A percentile compares a stretch with the other conserved stretches of the same genome.
These are phyloP conservation scores for Acrocephalus scirpaceus DNA, from an alignment of 2,797 vertebrate genomes.

Conservation along the genomic window DNA sequence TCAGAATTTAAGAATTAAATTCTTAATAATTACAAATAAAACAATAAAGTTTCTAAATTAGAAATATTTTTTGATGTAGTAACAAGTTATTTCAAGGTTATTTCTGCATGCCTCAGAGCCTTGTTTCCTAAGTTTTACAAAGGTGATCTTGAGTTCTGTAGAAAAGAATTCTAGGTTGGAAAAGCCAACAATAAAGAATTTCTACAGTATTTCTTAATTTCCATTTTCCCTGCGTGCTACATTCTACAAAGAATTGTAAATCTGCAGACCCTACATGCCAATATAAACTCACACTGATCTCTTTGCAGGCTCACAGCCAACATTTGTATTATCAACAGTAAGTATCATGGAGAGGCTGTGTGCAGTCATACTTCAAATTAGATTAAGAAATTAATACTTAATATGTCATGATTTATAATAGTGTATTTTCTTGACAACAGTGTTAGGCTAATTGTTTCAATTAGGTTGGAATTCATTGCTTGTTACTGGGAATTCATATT, in stretches of 20 bases:
- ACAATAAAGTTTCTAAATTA: neutral
- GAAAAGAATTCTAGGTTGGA: neutral
- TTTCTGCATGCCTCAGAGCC: neutral
- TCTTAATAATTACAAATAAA: neutral
- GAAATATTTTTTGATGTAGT: neutral
- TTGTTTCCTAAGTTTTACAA: neutral
- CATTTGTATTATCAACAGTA: slow-evolving; percentile 18
- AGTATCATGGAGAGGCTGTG: slow-evolving; percentile 10
- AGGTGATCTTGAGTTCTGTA: neutral
- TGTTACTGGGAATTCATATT: slow-evolving; percentile 49
- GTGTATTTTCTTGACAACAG: slow-evolving; percentile 20
- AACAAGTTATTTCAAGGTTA: neutral
- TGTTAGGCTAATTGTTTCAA: slow-evolving; percentile 48
- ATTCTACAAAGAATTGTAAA: neutral
- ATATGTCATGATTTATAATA: slow-evolving; percentile 54
- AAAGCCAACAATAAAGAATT: neutral
- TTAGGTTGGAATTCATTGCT: slow-evolving; percentile 37
- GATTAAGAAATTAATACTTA: slow-evolving; percentile 66
- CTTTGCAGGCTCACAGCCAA: slow-evolving; percentile 36
- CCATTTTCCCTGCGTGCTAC: neutral
- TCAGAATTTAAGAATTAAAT: neutral
- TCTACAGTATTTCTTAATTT: neutral
- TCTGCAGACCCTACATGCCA: neutral
- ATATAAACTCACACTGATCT: neutral
- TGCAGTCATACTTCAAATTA: slow-evolving; percentile 45